Evolutionary conservation across 2,888 invertebrate genomes (phyloP).

Genomic region (Mellilla xanthometata): DNA sequence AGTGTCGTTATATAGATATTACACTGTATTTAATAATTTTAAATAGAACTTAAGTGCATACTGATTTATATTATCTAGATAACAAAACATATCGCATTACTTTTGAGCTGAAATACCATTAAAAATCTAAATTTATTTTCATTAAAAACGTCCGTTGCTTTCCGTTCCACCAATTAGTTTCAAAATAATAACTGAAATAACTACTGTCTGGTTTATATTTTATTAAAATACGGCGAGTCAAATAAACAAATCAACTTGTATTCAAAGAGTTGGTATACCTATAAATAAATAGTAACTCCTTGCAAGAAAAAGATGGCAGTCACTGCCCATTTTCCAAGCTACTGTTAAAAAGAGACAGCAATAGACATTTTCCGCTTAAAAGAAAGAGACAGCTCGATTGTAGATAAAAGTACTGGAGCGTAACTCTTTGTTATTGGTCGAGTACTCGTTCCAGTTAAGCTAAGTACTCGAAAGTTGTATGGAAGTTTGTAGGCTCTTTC

Average conservation of each 20-base stretch:
- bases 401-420: conserved; percentile 22
- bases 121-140: no score
- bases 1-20: no score
- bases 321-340: conserved; percentile 23
- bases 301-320: not conserved
- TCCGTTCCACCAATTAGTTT: conserved; percentile 2
- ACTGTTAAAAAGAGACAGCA: conserved; percentile 18
- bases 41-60: no score
- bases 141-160: no score
- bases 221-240: not conserved
- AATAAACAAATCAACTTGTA: conserved; percentile 6
- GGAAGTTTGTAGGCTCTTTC: not conserved
- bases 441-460: conserved; percentile 32
- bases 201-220: not conserved
- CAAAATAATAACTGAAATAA: conserved; percentile 5
- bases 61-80: no score
- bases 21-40: no score
- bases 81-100: no score
- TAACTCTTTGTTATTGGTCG: conserved; percentile 27
- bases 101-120: no score
- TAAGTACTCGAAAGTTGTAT: conserved; percentile 25
- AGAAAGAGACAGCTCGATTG: conserved; percentile 23
- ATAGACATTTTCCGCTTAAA: not conserved
- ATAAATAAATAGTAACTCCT: no score
- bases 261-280: no score